Base-by-base conservation (phyloP, 1,140 invertebrate genomes). In the Drosophila nasuta region DNA sequence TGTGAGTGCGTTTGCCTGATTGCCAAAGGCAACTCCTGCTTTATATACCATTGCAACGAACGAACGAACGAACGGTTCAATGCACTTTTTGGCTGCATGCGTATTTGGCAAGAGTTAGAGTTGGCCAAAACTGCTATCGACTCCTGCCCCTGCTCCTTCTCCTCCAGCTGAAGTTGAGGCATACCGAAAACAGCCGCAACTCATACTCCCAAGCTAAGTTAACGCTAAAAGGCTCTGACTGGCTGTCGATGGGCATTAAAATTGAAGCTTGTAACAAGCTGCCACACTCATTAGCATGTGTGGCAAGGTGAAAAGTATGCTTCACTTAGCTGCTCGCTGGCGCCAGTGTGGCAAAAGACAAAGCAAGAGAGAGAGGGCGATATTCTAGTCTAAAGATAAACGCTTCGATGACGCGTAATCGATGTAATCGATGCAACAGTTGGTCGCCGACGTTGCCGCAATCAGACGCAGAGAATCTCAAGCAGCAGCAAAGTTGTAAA, bases 251-350 rank as follows among this genome's bases (percentile, higher is more conserved):
- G 35, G 30, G 59, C 74, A 89, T 88, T 88, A 87, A 62, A 63
- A 49, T 8, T n/a, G 64, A 28, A 13, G 13, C 13, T 13, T 13
- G 13, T 13, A 13, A 13, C 13, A 13, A 13, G 13, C 13, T 13
- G 79, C 63, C 75, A 30, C n/a, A 25, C 13, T 89, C 85, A 87
- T 87, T 87, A 81, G 80, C 80, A 87, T 48, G 43, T 35, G 35
- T 54, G 15, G 48, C 64, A 89, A 57, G 80, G 85, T 80, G 64
- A 76, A 83, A 88, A 83, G 83, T 88, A 89, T 88, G 85, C 85
- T 83, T 88, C 80, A 78, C 54, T 80, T 64, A 11, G 68, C 67
- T 62, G 49, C 49, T 54, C 41, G 25, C 57, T 54, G 54, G 25
- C 58, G 63, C 51, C 59, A 62, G 63, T 45, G 56, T 38, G 63